Evolutionary conservation across 2,797 vertebrate genomes (phyloP).

Genomic region (Premnoplex brunnescens): DNA sequence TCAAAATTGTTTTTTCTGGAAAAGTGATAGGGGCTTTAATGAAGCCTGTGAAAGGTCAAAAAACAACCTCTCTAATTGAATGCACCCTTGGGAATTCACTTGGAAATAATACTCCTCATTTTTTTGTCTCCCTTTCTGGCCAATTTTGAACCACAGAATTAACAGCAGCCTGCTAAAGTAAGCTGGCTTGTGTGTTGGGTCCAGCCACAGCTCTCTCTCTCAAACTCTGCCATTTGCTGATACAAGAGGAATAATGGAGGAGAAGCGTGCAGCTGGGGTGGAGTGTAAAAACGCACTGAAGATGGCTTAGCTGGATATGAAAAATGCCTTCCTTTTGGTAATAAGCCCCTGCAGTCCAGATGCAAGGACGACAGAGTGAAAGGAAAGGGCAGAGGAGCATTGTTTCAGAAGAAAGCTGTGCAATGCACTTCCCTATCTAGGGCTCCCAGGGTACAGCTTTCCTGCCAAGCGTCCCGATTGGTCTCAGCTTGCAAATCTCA

Average conservation of each 20-base stretch:
- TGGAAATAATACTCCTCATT: not conserved
- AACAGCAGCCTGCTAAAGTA: slow-evolving; percentile 23
- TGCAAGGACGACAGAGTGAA: not conserved
- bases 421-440: not conserved
- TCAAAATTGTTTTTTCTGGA: slow-evolving; percentile 16
- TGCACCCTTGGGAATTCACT: slow-evolving; percentile 1
- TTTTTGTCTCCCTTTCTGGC: slow-evolving; percentile 20
- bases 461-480: not conserved
- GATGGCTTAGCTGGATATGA: not conserved
- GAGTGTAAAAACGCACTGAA: not conserved
- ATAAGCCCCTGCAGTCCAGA: not conserved
- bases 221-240: not conserved
- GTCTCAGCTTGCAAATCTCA: not conserved
- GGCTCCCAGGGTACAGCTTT: not conserved
- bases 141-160: slow-evolving; percentile 27
- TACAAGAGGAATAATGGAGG: not conserved
- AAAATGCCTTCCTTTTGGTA: not conserved
- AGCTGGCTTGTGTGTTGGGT: not conserved
- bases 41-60: slow-evolving; percentile 25
- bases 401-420: not conserved
- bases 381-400: not conserved
- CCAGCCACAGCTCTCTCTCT: not conserved
- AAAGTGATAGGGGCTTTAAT: not conserved
- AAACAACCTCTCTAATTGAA: slow-evolving; percentile 27
- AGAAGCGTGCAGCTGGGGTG: not conserved